Base-by-base conservation (phyloP, 2,888 invertebrate species). In the Chalcosyrphus nemorum region DNA sequence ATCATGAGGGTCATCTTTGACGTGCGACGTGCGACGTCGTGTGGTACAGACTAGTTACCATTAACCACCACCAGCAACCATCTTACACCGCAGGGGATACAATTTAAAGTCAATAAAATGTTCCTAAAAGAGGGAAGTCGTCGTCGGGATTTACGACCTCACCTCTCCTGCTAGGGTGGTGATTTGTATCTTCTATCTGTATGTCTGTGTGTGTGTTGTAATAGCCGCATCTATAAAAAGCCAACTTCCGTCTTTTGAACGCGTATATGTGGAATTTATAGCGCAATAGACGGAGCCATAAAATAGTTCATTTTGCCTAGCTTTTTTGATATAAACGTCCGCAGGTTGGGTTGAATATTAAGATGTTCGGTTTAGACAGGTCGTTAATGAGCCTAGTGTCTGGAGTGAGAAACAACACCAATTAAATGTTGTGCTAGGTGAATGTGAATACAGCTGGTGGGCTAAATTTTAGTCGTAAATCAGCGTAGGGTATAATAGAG, bases 191-290 rank as follows among this genome's bases (percentile, higher is more conserved):
- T 2, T n/a, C 13, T 5, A n/a, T 4, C 4, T 13, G 38, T 15
- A 29, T 3, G n/a, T 38, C 1, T n/a, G 38, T 21, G 56, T 17
- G 45, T 15, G 38, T 17, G 52, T 52, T 45, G 45, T 21, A 43
- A 65, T 65, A 71, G 38, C 65, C 50, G 27, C 56, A 57, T 24
- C 70, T 43, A 65, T 81, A 77, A 81, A 81, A 81, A 65, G 45
- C 21, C n/a, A 43, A 59, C 81, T 77, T 77, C 77, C 77, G 77
- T 70, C 81, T 65, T 45, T 77, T 70, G 63, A 63, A n/a, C 35
- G 24, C 21, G 13, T 2, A 56, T 17, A n/a, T 68, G 27, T 61
- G 50, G 47, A 38, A 63, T 76, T 81, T 70, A 63, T 35, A 66
- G 45, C 66, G 9, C 27, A 47, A 61, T 57, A 43, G 41, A 54